These are phyloP conservation scores for Pandemis cinnamomeana DNA, from an alignment of 2,888 invertebrate species.

Conservation along the genomic window DNA sequence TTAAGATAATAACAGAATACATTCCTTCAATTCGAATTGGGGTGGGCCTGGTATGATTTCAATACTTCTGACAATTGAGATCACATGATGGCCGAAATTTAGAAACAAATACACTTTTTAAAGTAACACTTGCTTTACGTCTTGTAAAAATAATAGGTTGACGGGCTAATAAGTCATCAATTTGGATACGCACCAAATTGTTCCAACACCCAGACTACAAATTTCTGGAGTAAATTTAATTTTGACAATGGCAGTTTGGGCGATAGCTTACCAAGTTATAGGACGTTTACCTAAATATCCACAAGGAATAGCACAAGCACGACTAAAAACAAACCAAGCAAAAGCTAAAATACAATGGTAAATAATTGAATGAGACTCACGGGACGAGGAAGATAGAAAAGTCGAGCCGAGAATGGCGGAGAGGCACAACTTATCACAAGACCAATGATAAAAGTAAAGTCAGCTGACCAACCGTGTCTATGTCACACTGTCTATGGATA, in stretches of 20 bases:
- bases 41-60: neutral
- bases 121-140: neutral
- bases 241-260: slow-evolving; percentile 59
- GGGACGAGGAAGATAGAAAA: slow-evolving; percentile 79
- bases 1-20: neutral
- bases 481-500: slow-evolving; percentile 66
- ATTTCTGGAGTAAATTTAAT: slow-evolving; percentile 46
- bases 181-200: slow-evolving; percentile 21
- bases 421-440: slow-evolving; percentile 83
- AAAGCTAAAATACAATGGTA: slow-evolving; percentile 51
- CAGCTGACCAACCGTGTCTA: slow-evolving; percentile 82
- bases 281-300: slow-evolving; percentile 51
- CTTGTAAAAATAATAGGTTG: neutral
- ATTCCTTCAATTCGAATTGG: neutral
- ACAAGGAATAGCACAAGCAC: slow-evolving; percentile 65
- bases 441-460: slow-evolving; percentile 83
- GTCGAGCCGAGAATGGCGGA: slow-evolving; percentile 83
- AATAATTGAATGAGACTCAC: slow-evolving; percentile 75
- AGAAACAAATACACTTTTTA: neutral
- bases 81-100: neutral
- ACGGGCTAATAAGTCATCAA: neutral
- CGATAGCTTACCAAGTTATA: slow-evolving; percentile 63
- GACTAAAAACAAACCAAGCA: slow-evolving; percentile 52
- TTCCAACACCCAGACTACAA: slow-evolving; percentile 34
- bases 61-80: neutral